phyloP scores from a whole-genome alignment of 2,888 invertebrate species.

The Pinctada fucata region DNA sequence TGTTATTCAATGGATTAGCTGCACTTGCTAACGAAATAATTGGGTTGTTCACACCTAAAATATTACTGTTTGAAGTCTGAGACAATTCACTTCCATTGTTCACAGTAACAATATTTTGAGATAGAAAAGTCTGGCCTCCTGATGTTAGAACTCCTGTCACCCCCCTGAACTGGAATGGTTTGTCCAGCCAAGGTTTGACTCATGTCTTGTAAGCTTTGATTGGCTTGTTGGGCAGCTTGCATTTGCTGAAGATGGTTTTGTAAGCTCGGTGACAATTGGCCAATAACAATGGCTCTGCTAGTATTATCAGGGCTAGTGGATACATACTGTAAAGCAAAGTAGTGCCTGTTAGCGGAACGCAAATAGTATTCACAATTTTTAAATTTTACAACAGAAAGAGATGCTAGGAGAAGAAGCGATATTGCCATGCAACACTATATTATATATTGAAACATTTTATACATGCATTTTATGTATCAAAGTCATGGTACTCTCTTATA shows the following conservation, averaged over 20 bases:
- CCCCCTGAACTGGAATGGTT: constrained; percentile 2
- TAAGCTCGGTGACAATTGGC: neutral
- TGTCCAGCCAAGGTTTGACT: neutral
- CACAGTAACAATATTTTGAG: neutral
- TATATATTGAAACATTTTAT: too few relatives aligned
- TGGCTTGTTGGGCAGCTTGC: neutral
- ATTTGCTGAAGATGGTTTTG: neutral
- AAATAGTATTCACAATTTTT: too few relatives aligned
- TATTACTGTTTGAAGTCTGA: neutral
- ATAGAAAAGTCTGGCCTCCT: neutral
- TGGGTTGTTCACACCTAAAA: neutral
- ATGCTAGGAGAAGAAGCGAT: neutral
- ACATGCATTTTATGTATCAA: too few relatives aligned
- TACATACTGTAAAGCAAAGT: neutral
- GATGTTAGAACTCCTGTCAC: neutral
- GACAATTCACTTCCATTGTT: neutral
- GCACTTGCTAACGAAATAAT: too few relatives aligned
- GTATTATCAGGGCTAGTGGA: neutral
- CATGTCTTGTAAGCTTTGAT: neutral
- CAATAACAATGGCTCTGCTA: neutral
- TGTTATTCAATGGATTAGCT: too few relatives aligned
- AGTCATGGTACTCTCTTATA: too few relatives aligned
- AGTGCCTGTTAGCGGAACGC: neutral
- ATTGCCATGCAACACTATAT: neutral
- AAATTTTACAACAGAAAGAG: too few relatives aligned